Evolutionary conservation across 2,797 vertebrate species (phyloP).

Genomic region (Microctenopoma lineatum): DNA sequence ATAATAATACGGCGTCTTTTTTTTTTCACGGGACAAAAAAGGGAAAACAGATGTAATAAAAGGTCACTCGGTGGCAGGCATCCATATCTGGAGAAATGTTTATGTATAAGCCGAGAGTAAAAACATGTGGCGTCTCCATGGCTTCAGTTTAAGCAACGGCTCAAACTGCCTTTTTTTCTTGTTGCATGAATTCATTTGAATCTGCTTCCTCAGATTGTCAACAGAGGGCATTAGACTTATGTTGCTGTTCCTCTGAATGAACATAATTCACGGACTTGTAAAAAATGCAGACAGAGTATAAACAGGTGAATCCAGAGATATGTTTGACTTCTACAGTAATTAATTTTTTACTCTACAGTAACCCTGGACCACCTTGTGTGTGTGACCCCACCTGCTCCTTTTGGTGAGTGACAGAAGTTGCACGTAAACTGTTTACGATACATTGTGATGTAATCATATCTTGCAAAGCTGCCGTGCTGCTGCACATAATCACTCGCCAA

Average conservation of each 20-base stretch:
- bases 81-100: constrained; percentile 83
- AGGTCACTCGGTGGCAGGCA: constrained; percentile 83
- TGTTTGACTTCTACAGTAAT: constrained; percentile 18
- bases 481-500: constrained; percentile 53
- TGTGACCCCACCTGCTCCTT: constrained; percentile 20
- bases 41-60: constrained; percentile 88
- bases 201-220: constrained; percentile 72
- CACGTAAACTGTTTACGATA: constrained; percentile 53
- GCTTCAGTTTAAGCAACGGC: constrained; percentile 49
- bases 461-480: constrained; percentile 38
- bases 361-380: constrained; percentile 33
- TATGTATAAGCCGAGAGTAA: constrained; percentile 83
- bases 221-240: constrained; percentile 77
- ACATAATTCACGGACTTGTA: constrained; percentile 25
- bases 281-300: constrained; percentile 1
- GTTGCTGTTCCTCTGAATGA: constrained; percentile 41
- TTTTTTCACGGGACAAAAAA: constrained; percentile 74
- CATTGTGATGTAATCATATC: constrained; percentile 46
- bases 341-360: constrained; percentile 13
- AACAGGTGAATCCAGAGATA: constrained; percentile 25
- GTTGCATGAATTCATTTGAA: constrained; percentile 63
- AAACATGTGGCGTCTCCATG: constrained; percentile 80
- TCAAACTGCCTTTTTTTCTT: constrained; percentile 55
- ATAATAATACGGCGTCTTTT: constrained; percentile 82
- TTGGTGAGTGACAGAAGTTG: constrained; percentile 33